phyloP scores from a whole-genome alignment of 2,888 invertebrate genomes.

The Dichetophora obliterata region DNA sequence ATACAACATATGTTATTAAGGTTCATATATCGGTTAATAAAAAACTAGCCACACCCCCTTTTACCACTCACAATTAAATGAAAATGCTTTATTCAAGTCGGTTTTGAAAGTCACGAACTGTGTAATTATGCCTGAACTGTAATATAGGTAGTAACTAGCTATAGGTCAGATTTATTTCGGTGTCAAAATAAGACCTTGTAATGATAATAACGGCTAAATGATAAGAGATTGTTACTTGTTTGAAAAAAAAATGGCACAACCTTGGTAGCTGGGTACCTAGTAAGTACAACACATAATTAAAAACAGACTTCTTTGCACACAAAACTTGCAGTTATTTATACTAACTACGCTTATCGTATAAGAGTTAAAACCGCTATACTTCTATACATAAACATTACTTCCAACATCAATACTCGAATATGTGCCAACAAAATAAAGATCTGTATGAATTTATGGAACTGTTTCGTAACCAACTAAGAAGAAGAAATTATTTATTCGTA shows the following conservation, averaged over 20 bases:
- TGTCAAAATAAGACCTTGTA: too few relatives aligned
- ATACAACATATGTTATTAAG: too few relatives aligned
- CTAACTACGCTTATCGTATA: neutral
- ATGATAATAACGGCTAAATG: too few relatives aligned
- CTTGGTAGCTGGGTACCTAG: neutral
- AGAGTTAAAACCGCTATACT: neutral
- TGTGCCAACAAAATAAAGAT: neutral
- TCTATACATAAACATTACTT: neutral
- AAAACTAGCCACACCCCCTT: too few relatives aligned
- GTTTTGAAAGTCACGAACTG: too few relatives aligned
- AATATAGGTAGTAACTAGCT: too few relatives aligned
- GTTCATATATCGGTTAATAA: too few relatives aligned
- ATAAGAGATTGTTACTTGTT: too few relatives aligned
- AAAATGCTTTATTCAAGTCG: too few relatives aligned
- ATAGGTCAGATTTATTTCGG: too few relatives aligned
- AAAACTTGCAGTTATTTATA: constrained; percentile 24
- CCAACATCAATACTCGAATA: neutral
- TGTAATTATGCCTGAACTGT: too few relatives aligned
- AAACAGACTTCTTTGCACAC: constrained; percentile 1
- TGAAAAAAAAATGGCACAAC: constrained; percentile 7
- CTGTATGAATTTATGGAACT: constrained; percentile 3
- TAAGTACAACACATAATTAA: neutral
- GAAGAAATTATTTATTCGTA: neutral
- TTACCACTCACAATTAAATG: too few relatives aligned
- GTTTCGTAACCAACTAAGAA: constrained; percentile 28